Percentiles rank a stretch among this genome's conserved stretches.
Evolutionary conservation across 1,140 invertebrate genomes (phyloP).

Genomic region (Aphelinus certus): DNA sequence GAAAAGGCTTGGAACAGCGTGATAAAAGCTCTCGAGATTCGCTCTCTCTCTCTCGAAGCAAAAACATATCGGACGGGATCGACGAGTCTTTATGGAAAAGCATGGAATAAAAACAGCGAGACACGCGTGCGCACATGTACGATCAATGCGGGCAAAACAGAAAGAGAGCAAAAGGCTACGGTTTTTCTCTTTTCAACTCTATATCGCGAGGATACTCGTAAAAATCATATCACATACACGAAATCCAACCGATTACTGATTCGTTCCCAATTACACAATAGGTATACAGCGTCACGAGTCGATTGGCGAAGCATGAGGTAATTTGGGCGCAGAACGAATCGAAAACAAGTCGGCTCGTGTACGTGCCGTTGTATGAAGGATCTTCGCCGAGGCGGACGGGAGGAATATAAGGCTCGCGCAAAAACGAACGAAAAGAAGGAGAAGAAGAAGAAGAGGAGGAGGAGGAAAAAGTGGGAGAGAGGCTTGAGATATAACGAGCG

Average conservation of each 20-base stretch:
- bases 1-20: neutral
- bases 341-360: too few relatives aligned
- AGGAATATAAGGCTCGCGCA: neutral
- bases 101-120: too few relatives aligned
- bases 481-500: conserved; percentile 61
- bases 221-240: too few relatives aligned
- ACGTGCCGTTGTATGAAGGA: neutral
- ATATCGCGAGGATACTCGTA: too few relatives aligned
- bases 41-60: neutral
- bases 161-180: neutral
- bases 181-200: too few relatives aligned
- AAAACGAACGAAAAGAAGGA: conserved; percentile 9
- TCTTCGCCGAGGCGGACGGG: neutral
- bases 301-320: too few relatives aligned
- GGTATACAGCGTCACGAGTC: too few relatives aligned
- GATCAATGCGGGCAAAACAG: neutral
- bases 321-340: too few relatives aligned
- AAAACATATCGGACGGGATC: neutral
- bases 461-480: conserved; percentile 46
- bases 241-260: too few relatives aligned
- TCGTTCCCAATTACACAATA: too few relatives aligned
- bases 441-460: conserved; percentile 34
- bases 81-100: too few relatives aligned
- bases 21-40: conserved; percentile 18
- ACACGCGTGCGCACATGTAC: too few relatives aligned